A percentile compares a stretch with the other conserved stretches of the same genome.
These are phyloP conservation scores for Megastigmus dorsalis DNA, from an alignment of 2,888 invertebrate species.

Conservation along the genomic window DNA sequence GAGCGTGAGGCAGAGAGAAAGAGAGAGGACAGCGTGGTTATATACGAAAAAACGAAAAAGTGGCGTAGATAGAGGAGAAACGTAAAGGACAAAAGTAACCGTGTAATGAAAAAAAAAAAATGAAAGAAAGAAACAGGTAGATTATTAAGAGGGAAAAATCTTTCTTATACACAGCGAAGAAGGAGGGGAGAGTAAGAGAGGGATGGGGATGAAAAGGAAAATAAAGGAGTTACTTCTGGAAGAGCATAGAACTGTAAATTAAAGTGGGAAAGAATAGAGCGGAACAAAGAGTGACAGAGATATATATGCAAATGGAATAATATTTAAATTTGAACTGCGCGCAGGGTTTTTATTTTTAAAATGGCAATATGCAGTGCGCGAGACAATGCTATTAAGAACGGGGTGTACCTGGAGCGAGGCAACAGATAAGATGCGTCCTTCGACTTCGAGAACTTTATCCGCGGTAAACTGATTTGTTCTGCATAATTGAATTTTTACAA, in stretches of 20 bases:
- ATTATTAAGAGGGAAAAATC: constrained; percentile 28
- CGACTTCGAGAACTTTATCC: too few relatives aligned
- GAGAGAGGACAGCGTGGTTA: too few relatives aligned
- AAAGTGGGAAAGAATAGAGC: constrained; percentile 14
- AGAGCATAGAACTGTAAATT: constrained; percentile 15
- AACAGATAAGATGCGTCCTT: too few relatives aligned
- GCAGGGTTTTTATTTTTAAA: too few relatives aligned
- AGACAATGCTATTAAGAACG: too few relatives aligned
- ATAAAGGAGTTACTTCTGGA: constrained; percentile 9
- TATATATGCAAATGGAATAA: constrained; percentile 19
- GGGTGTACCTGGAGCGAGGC: too few relatives aligned
- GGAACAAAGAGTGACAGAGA: constrained; percentile 29
- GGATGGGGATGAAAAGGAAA: neutral
- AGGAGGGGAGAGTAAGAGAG: too few relatives aligned
- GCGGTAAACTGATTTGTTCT: too few relatives aligned
- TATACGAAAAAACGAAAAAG: neutral
- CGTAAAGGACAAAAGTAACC: too few relatives aligned
- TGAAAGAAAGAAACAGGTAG: constrained; percentile 1
- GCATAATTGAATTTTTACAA: too few relatives aligned
- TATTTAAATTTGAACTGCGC: constrained; percentile 31
- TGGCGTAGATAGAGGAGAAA: neutral
- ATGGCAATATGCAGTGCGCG: too few relatives aligned
- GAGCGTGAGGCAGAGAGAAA: neutral
- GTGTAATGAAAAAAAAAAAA: constrained; percentile 10
- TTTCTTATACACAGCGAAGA: neutral